Base-by-base conservation (phyloP, 2,797 vertebrate species). In the Epinephelus awoara region DNA sequence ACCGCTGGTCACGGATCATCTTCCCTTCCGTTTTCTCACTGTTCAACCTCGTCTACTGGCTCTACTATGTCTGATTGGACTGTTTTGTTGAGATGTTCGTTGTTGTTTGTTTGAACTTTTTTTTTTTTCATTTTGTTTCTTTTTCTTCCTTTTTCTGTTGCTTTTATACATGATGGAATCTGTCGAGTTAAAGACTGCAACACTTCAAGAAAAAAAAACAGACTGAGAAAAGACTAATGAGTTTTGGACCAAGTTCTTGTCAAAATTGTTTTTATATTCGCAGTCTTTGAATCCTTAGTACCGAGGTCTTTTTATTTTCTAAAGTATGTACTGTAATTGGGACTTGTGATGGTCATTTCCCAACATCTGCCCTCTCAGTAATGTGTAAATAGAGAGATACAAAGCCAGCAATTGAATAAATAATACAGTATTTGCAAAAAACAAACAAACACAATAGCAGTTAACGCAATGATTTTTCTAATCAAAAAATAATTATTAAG, bases 21-120 rank as follows among this genome's bases (percentile, higher is more conserved):
- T 99, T 99, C 88, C 98, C 98, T 2, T 96, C 97, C 59, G 97
- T 97, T 21, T 99, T 99, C 95, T 97, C 97, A 80, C 95, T 99
- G 88, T 99, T 99, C 93, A 99, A 99, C 93, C 91, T 98, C 85
- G 92, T 99, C 92, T 99, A 99, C 93, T 99, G 97, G 97, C 96
- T 98, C 89, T 99, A 99, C 92, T 99, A 98, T 84, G 96, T 98
- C 86, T 94, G 91, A 93, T 72, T 47, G 80, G 75, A 85, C 70
- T 54, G 67, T 82, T 87, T 65, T 72, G 56, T 88, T 85, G 64
- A 77, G 50, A 58, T 85, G 77, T 87, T 77, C 79, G 57, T 57
- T 76, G 66, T 88, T 44, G 18, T 81, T 80, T 82, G 52, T 80
- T 72, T 84, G 34, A 49, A 67, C 38, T 80, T 55, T 69, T 67